Conservation (phyloP, 1,140 invertebrate genomes). For the Drosophila nigromelanica region DNA sequence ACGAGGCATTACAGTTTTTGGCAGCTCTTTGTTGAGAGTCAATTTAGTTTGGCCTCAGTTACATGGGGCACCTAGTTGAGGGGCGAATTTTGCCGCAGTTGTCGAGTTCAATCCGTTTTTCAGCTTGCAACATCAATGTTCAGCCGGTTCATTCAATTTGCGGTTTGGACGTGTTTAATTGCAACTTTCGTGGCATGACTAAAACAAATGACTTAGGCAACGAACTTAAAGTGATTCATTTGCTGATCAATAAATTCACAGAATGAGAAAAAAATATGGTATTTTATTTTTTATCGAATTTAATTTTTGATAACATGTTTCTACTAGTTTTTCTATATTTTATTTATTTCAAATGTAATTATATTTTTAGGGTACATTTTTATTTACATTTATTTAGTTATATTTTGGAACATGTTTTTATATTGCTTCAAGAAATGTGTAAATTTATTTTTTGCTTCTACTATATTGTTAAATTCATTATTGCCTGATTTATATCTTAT, state of each 20-base stretch:
- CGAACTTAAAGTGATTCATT: constrained; percentile 49
- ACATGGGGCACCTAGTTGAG: not conserved
- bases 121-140: constrained; percentile 57
- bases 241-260: not conserved
- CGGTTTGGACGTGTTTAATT: constrained; percentile 58
- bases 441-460: not conserved
- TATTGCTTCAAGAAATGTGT: no score
- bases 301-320: no score
- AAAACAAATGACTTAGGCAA: constrained; percentile 79
- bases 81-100: constrained; percentile 27
- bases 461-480: no score
- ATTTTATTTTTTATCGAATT: no score
- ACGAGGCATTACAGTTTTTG: constrained; percentile 52
- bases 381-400: no score
- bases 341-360: not conserved
- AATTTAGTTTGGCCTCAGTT: constrained; percentile 8
- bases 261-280: no score
- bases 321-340: no score
- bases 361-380: not conserved
- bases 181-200: constrained; percentile 41
- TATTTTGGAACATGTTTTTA: no score
- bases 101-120: constrained; percentile 71
- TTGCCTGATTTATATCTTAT: no score
- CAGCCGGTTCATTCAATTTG: constrained; percentile 65
- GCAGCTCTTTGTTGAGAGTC: constrained; percentile 40